These are phyloP conservation scores for Nephrotoma flavescens DNA, from an alignment of 2,888 invertebrate species.

Conservation along the genomic window DNA sequence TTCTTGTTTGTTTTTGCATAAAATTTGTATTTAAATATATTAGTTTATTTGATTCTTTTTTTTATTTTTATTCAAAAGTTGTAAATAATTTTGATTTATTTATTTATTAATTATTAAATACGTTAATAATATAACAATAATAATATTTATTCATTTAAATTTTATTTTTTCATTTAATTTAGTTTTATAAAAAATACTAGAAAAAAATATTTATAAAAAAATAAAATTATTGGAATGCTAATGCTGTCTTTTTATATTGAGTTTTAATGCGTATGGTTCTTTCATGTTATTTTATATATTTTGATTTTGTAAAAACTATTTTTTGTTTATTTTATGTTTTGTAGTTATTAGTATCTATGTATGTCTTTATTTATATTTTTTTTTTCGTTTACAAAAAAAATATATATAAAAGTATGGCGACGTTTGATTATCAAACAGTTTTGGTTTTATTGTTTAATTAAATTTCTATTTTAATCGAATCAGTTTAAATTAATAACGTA, in stretches of 20 bases:
- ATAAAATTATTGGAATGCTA: slow-evolving; percentile 2
- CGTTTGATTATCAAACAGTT: slow-evolving; percentile 4
- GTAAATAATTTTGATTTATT: slow-evolving; percentile 5
- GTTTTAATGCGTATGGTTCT: neutral
- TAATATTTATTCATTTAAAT: neutral
- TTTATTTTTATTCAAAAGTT: neutral
- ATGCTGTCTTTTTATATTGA: slow-evolving; percentile 2
- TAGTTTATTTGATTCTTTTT: neutral
- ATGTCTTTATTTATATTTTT: neutral
- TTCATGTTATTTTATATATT: neutral
- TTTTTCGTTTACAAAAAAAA: neutral
- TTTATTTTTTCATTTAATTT: neutral
- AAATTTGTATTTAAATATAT: slow-evolving; percentile 9
- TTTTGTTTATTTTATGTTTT: neutral
- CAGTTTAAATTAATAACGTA: neutral
- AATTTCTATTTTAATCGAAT: neutral
- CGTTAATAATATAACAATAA: neutral
- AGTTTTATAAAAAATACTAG: neutral
- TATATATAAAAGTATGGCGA: slow-evolving; percentile 1
- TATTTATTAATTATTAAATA: slow-evolving; percentile 6
- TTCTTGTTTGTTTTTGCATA: slow-evolving; percentile 13
- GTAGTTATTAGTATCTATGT: neutral
- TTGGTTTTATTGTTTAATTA: neutral
- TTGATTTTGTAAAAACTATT: neutral
- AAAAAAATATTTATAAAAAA: neutral